Evolutionary conservation across 2,797 vertebrate genomes (phyloP).

Genomic region (Galagoides demidoff): DNA sequence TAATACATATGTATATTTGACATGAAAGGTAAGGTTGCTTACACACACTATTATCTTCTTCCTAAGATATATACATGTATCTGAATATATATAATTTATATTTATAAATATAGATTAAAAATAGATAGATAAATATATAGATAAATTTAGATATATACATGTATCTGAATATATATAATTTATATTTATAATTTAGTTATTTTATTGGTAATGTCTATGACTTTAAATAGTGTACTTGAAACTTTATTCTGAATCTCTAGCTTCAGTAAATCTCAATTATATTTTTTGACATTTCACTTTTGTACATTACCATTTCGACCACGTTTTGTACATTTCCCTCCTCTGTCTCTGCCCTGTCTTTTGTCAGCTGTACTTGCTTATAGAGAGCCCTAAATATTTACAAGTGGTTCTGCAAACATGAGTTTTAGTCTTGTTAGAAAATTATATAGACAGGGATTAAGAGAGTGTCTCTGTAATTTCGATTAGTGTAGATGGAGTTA

Average conservation of each 20-base stretch:
- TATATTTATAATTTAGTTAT: slow-evolving; percentile 19
- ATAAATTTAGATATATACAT: not conserved
- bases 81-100: not conserved
- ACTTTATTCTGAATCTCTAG: slow-evolving; percentile 14
- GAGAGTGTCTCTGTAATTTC: not conserved
- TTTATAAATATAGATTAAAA: too few relatives aligned
- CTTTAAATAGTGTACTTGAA: not conserved
- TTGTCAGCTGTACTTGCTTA: not conserved
- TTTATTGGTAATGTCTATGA: not conserved
- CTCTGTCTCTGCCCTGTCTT: not conserved
- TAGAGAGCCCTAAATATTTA: not conserved
- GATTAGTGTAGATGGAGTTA: not conserved
- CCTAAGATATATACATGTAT: not conserved
- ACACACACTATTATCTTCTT: not conserved
- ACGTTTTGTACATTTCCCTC: not conserved
- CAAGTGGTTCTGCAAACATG: not conserved
- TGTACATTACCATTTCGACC: not conserved
- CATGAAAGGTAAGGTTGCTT: slow-evolving; percentile 2
- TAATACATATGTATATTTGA: not conserved
- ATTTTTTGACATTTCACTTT: not conserved
- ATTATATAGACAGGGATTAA: not conserved
- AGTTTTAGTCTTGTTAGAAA: slow-evolving; percentile 17
- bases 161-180: slow-evolving; percentile 9
- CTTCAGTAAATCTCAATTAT: not conserved
- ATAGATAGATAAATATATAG: too few relatives aligned